Base-by-base conservation (phyloP, 2,888 invertebrate species). In the Herminia tarsipennalis region DNA sequence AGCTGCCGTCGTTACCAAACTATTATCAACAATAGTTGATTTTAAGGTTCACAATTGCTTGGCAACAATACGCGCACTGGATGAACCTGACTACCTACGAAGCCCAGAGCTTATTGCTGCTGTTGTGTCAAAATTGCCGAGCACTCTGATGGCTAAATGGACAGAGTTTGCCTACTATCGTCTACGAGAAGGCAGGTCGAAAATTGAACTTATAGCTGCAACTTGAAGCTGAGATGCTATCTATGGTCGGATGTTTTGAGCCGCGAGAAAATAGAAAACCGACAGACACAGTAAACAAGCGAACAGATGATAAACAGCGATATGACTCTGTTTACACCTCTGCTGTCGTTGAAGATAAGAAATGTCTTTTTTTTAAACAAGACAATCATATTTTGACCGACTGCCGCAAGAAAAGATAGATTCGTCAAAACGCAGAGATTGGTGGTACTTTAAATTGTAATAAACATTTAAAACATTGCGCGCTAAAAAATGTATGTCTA, bases 41-140 rank as follows among this genome's bases (percentile, higher is more conserved):
- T 1, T 34, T 18, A 41, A 34, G 22, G 21, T 41, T 9, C 25
- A 34, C 3, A 38, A 38, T 6, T 34, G 21, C 3, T 33, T 41
- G n/a, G 20, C 18, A 5, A 20, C 27, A 1, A 6, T 34, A 1
- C n/a, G 3, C 5, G 25, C 32, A 1, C 1, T 25, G 1, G n/a
- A 32, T 13, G 10, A 32, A 17, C 16, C 2, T 3, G 40, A 40
- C n/a, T 41, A 33, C 6, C 16, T 41, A 6, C 17, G 40, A 27
- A 33, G 41, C 17, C 33, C 34, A 1, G 21, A 41, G 14, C n/a
- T 41, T n/a, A 0, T 12, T 12, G 5, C 42, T 4, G 33, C 16
- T 3, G n/a, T 42, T 2, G 1, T 35, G 3, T 21, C 42, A 0
- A 42, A 42, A 28, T 5, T 35, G 2, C 35, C 35, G 12, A 42